Evolutionary conservation across 2,797 vertebrate genomes (phyloP), one percentile per base, ranked within the genome.

Genomic region (Sebastes reedi): DNA sequence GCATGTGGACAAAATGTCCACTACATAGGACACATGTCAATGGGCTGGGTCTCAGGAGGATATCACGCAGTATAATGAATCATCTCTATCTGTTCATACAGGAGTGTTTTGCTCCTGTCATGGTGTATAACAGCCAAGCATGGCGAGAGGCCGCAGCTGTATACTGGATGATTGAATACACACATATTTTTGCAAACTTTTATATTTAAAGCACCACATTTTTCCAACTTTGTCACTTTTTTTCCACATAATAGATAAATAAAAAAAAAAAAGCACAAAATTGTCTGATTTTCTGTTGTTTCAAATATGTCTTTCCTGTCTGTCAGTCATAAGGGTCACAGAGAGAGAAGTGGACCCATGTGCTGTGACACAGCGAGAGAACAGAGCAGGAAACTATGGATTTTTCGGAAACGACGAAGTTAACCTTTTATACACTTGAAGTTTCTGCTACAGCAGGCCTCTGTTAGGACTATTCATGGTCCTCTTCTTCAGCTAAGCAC

Each of bases 181-280:
- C 88, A 80, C 73, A 79, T 91, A 83, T 90, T 95, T 95, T 92
- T 91, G 65, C 82, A 91, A 66, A 82, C 59, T 91, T 95, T 94
- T 94, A 91, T 94, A 94, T 94, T 91, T 91, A 89, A 92, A 92
- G 87, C 36, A 87, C 92, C 91, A 56, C 11, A 36, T 64, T 86
- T 91, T 93, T 92, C 62, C 75, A 91, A 81, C 81, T 74, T 91
- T 94, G 90, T 93, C 90, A 94, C 90, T 88, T 94, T 95, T 94
- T 87, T 67, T 52, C 64, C 90, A 92, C 89, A 67, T 75, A 75
- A 87, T 69, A 82, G 69, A 78, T 72, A 71, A 90, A 92, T 86
- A 94, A 83, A 91, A 67, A 66, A 70, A 79, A 79, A 82, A 87
- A 77, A 84, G 85, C 89, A 94, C 87, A 71, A 56, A 65, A 72